Evolutionary conservation across 2,113 vertebrate species (phyloP).

Genomic region (Prionailurus bengalensis): DNA sequence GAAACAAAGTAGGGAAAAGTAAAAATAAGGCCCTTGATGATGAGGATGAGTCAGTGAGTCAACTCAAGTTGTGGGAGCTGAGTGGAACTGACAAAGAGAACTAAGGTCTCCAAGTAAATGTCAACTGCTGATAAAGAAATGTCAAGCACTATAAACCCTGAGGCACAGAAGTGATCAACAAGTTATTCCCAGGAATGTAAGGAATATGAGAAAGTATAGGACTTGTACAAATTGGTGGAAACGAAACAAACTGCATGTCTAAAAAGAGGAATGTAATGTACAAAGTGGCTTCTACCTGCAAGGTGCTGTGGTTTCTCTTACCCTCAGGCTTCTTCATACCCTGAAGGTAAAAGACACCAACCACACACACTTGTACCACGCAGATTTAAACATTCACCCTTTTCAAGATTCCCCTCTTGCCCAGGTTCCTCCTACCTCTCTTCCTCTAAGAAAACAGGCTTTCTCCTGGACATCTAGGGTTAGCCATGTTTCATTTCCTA

Average conservation of each 20-base stretch:
- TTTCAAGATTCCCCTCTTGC: background rate
- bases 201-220: background rate
- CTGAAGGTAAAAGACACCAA: background rate
- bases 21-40: conserved; percentile 2
- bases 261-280: background rate
- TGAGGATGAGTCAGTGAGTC: background rate
- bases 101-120: background rate
- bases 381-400: background rate
- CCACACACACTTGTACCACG: background rate
- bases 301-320: background rate
- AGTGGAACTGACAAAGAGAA: background rate
- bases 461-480: background rate
- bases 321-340: background rate
- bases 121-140: background rate
- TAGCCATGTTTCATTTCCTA: background rate
- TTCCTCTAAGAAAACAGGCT: background rate
- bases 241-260: background rate
- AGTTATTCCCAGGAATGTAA: background rate
- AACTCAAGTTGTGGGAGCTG: background rate
- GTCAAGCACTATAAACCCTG: background rate
- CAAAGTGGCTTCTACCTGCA: background rate
- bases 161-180: background rate
- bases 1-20: background rate
- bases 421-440: background rate
- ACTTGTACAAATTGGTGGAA: background rate